Conservation (phyloP, 2,888 invertebrate species). For the Rhopalosiphum nymphaeae region DNA sequence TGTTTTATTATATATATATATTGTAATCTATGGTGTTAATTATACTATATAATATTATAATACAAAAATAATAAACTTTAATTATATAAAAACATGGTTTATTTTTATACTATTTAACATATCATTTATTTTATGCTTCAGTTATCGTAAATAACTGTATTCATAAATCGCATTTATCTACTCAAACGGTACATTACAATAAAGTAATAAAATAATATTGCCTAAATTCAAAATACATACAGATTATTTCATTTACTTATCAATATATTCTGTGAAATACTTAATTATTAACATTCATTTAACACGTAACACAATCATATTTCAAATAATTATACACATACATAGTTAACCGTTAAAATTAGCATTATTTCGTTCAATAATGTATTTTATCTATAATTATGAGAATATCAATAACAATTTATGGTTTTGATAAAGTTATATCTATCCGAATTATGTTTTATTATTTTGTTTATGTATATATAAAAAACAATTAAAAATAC, state of each 20-base stretch:
- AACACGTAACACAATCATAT: neutral
- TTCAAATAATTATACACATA: neutral
- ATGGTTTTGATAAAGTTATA: neutral
- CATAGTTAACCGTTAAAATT: neutral
- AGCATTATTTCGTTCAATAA: neutral
- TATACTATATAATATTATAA: neutral
- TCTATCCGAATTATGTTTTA: neutral
- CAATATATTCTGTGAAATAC: neutral
- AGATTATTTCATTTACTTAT: neutral
- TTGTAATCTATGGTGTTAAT: neutral
- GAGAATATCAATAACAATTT: neutral
- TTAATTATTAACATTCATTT: neutral
- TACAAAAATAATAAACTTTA: neutral
- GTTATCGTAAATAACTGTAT: neutral
- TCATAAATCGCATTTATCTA: neutral
- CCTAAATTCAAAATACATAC: neutral
- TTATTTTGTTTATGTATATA: neutral
- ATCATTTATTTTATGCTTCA: neutral
- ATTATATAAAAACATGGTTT: neutral
- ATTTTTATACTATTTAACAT: neutral
- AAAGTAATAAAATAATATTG: neutral
- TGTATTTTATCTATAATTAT: neutral
- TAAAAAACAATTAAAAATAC: neutral
- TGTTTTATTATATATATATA: neutral
- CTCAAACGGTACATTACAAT: neutral